Conservation (phyloP, 2,113 vertebrate genomes). For the Ammodytes dubius region DNA sequence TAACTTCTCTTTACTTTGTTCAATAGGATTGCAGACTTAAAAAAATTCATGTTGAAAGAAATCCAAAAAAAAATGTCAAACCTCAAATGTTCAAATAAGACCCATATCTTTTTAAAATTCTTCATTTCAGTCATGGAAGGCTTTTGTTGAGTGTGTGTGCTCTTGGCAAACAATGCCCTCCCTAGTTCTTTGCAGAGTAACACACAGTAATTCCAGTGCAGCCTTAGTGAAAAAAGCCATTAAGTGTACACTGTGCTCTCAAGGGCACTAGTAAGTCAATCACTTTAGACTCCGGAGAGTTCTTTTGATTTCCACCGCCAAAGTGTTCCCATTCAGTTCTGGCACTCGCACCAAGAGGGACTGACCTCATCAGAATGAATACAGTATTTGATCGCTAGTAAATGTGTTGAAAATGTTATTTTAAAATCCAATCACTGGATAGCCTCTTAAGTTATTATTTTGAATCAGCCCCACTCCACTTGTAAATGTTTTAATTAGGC, state of each 20-base stretch:
- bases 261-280: neutral
- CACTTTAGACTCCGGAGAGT: neutral
- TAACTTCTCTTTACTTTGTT: slow-evolving; percentile 48
- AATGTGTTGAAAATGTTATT: too few relatives aligned
- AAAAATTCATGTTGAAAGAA: slow-evolving; percentile 46
- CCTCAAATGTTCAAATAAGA: slow-evolving; percentile 50
- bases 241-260: neutral
- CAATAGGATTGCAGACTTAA: slow-evolving; percentile 29
- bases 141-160: neutral
- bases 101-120: slow-evolving; percentile 35
- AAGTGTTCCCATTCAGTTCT: slow-evolving; percentile 1
- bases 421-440: too few relatives aligned
- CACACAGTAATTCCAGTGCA: neutral
- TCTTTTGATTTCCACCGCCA: neutral
- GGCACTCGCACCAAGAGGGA: neutral
- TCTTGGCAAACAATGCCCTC: neutral
- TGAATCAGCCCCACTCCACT: too few relatives aligned
- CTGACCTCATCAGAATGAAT: too few relatives aligned
- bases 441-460: too few relatives aligned
- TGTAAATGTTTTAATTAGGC: too few relatives aligned
- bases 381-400: too few relatives aligned
- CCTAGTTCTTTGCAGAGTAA: neutral
- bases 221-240: neutral
- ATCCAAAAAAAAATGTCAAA: slow-evolving; percentile 40
- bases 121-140: slow-evolving; percentile 3